Evolutionary conservation across 2,797 vertebrate genomes (phyloP).

Genomic region (Loriculus beryllinus): DNA sequence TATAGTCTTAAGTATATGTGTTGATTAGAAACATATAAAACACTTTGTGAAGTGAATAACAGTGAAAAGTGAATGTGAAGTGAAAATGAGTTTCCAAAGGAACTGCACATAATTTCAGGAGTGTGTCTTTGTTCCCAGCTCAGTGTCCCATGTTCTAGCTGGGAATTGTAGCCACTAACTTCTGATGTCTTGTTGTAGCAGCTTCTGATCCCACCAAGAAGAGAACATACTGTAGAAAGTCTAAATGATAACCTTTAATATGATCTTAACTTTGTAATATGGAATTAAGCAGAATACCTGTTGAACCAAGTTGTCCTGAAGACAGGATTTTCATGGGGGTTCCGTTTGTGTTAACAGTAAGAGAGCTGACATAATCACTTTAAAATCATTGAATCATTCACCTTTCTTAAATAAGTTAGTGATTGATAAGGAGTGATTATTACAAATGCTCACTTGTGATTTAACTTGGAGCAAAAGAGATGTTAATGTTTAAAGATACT

Average conservation of each 20-base stretch:
- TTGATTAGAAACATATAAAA: neutral
- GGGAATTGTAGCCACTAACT: neutral
- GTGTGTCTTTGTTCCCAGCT: neutral
- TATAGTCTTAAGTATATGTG: neutral
- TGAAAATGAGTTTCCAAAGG: neutral
- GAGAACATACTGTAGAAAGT: neutral
- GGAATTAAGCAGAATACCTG: neutral
- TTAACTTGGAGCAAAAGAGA: neutral
- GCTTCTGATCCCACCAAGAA: neutral
- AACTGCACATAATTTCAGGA: neutral
- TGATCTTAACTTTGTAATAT: neutral
- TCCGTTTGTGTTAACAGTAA: neutral
- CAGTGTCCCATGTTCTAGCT: neutral
- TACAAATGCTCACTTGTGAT: neutral
- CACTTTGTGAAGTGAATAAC: neutral
- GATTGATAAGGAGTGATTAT: neutral
- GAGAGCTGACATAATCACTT: neutral
- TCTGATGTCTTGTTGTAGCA: rapidly evolving
- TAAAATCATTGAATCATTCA: neutral
- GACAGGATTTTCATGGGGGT: neutral
- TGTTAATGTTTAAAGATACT: neutral
- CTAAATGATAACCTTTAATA: neutral
- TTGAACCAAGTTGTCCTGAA: neutral
- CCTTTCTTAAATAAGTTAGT: neutral
- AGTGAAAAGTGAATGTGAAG: neutral